phyloP scores from a whole-genome alignment of 2,113 vertebrate genomes.

The Notarius lentiginosus region DNA sequence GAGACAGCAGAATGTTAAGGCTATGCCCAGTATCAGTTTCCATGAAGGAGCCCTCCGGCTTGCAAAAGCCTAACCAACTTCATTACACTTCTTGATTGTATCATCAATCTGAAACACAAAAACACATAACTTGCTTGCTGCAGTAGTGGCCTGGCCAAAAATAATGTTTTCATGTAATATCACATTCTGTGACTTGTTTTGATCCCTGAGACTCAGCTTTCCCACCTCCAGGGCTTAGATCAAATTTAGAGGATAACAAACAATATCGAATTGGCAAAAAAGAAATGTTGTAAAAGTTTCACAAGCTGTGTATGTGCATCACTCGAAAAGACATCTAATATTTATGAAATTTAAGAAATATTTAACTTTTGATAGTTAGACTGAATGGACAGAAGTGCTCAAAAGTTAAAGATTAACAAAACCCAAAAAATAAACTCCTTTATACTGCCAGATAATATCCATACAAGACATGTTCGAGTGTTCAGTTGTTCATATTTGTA shows the following conservation, averaged over 20 bases:
- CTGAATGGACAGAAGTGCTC: background rate
- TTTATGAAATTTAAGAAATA: background rate
- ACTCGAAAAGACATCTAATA: background rate
- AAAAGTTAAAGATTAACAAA: too few relatives aligned
- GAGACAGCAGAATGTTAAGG: background rate
- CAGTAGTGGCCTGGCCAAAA: slow-evolving; percentile 39
- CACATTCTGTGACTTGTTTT: slow-evolving; percentile 34
- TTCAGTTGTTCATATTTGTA: too few relatives aligned
- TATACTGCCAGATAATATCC: too few relatives aligned
- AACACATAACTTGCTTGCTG: background rate
- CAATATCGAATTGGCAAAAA: background rate
- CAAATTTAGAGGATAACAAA: slow-evolving; percentile 3
- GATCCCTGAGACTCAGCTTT: slow-evolving; percentile 27
- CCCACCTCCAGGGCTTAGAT: slow-evolving; percentile 3
- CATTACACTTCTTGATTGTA: slow-evolving; percentile 35
- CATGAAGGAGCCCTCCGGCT: background rate
- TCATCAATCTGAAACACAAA: slow-evolving; percentile 18
- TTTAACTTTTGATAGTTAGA: background rate
- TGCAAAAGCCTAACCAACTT: slow-evolving; percentile 15
- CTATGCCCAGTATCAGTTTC: slow-evolving; percentile 29
- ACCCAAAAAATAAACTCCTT: too few relatives aligned
- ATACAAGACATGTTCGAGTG: too few relatives aligned
- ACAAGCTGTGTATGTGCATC: too few relatives aligned
- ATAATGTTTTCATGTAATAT: slow-evolving; percentile 50
- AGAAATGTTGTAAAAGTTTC: background rate